These are phyloP conservation scores for Octodonta nipae DNA, from an alignment of 2,888 invertebrate species.

Conservation along the genomic window DNA sequence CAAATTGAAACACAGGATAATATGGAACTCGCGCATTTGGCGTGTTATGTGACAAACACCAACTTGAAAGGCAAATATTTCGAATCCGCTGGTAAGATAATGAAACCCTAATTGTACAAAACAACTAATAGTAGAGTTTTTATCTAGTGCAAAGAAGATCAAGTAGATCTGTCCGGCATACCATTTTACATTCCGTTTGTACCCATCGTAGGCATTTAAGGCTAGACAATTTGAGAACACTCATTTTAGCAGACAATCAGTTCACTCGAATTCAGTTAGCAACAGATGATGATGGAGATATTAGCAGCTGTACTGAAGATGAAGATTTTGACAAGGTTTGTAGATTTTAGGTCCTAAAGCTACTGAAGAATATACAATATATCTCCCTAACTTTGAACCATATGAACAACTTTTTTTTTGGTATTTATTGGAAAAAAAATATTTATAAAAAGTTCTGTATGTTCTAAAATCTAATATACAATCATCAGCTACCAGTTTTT, in stretches of 20 bases:
- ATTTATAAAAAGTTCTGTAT: too few species aligned
- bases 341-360: too few species aligned
- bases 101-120: background rate
- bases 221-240: constrained; percentile 65
- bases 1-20: constrained; percentile 49
- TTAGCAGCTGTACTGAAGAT: constrained; percentile 40
- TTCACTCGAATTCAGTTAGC: constrained; percentile 67
- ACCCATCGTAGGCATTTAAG: constrained; percentile 71
- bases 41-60: constrained; percentile 44
- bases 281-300: constrained; percentile 64
- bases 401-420: too few species aligned
- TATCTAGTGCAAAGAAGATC: constrained; percentile 36
- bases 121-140: too few species aligned
- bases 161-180: constrained; percentile 53
- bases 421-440: too few species aligned
- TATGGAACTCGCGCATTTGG: constrained; percentile 51
- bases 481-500: too few species aligned
- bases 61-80: constrained; percentile 25
- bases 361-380: too few species aligned
- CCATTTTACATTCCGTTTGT: constrained; percentile 69
- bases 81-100: background rate
- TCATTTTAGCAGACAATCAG: constrained; percentile 77
- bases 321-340: constrained; percentile 50
- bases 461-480: too few species aligned
- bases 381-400: too few species aligned